These are phyloP conservation scores for Pteria penguin DNA, from an alignment of 2,888 invertebrate genomes.

Conservation along the genomic window DNA sequence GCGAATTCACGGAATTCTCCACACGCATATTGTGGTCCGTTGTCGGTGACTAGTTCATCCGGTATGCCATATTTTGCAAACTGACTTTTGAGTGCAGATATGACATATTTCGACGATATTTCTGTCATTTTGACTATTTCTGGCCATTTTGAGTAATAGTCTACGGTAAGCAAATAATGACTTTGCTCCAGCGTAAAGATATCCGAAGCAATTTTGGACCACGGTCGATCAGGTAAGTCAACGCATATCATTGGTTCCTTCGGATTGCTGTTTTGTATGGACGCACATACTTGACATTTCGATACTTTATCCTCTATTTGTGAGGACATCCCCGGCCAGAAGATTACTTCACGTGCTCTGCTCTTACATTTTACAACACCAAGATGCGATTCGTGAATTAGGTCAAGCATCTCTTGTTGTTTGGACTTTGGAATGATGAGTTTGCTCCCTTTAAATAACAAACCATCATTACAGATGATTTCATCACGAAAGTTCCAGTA, in stretches of 20 bases:
- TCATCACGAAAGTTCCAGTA: constrained; percentile 28
- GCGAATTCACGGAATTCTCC: constrained; percentile 27
- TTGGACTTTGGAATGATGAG: constrained; percentile 21
- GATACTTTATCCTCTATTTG: constrained; percentile 26
- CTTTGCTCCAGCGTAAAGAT: constrained; percentile 20
- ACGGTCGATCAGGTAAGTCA: constrained; percentile 29
- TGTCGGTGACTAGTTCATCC: no score
- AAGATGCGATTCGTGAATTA: constrained; percentile 27
- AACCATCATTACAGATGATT: constrained; percentile 8
- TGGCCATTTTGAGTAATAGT: constrained; percentile 37
- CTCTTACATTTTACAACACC: constrained; percentile 33
- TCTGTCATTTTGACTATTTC: constrained; percentile 1
- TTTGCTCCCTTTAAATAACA: constrained; percentile 33
- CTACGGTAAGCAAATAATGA: constrained; percentile 32
- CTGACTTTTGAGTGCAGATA: no score
- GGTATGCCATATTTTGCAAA: constrained; percentile 6
- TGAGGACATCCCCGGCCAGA: constrained; percentile 27
- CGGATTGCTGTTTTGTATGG: constrained; percentile 18
- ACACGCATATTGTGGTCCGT: no score
- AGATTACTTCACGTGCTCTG: constrained; percentile 20
- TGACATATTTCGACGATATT: no score
- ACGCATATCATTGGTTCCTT: constrained; percentile 13
- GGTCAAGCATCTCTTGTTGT: constrained; percentile 23
- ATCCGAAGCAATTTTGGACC: constrained; percentile 24
- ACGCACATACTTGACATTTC: constrained; percentile 22